A percentile compares a stretch with the other conserved stretches of the same genome.
phyloP scores from a whole-genome alignment of 2,797 vertebrate species.

The Pagetopsis macropterus region DNA sequence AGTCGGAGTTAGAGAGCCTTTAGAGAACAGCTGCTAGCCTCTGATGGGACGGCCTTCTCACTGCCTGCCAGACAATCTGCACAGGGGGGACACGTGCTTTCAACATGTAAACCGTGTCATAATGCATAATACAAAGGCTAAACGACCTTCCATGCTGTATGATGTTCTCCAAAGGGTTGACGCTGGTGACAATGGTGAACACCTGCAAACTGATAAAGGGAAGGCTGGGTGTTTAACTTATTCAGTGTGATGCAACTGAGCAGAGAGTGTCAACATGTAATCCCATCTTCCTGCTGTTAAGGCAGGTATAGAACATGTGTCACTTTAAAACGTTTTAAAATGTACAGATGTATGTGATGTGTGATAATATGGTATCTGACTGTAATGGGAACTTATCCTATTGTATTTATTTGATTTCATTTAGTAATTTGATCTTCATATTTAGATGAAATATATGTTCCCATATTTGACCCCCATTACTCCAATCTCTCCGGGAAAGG shows the following conservation, averaged over 20 bases:
- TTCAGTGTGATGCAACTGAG: slow-evolving; percentile 37
- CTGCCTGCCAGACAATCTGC: slow-evolving; percentile 37
- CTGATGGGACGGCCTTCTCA: slow-evolving; percentile 61
- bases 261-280: slow-evolving; percentile 47
- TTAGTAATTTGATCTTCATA: slow-evolving; percentile 27
- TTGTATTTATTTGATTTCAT: slow-evolving; percentile 14
- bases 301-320: slow-evolving; percentile 5
- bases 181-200: slow-evolving; percentile 50
- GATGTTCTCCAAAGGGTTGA: slow-evolving; percentile 52
- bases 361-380: too few relatives aligned
- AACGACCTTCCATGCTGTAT: slow-evolving; percentile 69
- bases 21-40: slow-evolving; percentile 63
- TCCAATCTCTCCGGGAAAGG: slow-evolving; percentile 50
- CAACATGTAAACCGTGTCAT: slow-evolving; percentile 66
- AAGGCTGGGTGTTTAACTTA: slow-evolving; percentile 39
- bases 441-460: slow-evolving; percentile 37
- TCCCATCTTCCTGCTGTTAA: slow-evolving; percentile 28
- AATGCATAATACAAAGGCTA: slow-evolving; percentile 65
- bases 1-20: slow-evolving; percentile 51
- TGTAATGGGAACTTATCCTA: not conserved
- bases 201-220: slow-evolving; percentile 43
- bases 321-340: not conserved
- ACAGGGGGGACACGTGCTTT: slow-evolving; percentile 40
- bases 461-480: slow-evolving; percentile 27
- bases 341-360: too few relatives aligned